phyloP scores from a whole-genome alignment of 2,797 vertebrate species.

The Anguilla anguilla region DNA sequence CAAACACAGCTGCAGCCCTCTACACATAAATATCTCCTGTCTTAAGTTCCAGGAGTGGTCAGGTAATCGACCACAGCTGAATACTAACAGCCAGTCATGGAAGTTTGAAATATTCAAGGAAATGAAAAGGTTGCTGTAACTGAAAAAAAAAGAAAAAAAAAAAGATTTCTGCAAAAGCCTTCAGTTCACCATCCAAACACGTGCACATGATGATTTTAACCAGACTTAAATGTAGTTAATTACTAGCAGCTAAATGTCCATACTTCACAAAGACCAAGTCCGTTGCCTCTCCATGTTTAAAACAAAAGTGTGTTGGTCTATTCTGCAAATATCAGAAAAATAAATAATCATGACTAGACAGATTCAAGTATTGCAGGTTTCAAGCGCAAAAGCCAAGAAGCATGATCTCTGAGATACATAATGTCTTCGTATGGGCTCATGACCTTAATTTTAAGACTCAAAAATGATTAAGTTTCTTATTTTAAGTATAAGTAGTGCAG shows the following conservation, averaged over 20 bases:
- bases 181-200: constrained; percentile 1
- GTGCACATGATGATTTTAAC: neutral
- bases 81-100: neutral
- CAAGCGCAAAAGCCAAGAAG: constrained; percentile 59
- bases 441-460: constrained; percentile 30
- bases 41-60: neutral
- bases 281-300: constrained; percentile 46
- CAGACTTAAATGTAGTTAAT: neutral
- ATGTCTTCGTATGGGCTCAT: constrained; percentile 29
- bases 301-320: constrained; percentile 48
- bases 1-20: neutral
- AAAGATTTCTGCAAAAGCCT: neutral
- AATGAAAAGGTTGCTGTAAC: neutral
- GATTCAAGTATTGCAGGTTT: constrained; percentile 78
- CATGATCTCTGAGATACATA: constrained; percentile 32
- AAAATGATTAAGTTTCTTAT: constrained; percentile 28
- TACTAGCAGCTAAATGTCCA: neutral
- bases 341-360: constrained; percentile 51
- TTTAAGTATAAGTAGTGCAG: constrained; percentile 43
- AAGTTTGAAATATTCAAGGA: neutral
- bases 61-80: neutral
- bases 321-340: constrained; percentile 53
- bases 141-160: constrained; percentile 5
- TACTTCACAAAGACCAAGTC: neutral
- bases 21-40: neutral